Evolutionary conservation across 2,797 vertebrate genomes (phyloP).

Genomic region (Lithobates sylvaticus): DNA sequence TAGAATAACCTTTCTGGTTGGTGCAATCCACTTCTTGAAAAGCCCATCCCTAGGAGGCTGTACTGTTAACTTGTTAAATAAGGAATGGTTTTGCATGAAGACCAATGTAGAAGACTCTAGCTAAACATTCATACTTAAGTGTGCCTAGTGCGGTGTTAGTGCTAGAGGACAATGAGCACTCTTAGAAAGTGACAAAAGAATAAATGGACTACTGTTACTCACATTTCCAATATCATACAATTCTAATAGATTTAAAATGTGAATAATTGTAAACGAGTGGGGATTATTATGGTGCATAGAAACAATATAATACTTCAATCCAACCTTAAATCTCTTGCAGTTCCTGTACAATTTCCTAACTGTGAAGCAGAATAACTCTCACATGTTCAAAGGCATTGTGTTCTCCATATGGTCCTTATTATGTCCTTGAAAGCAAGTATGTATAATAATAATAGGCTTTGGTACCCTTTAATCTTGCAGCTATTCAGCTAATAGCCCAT

Average conservation of each 20-base stretch:
- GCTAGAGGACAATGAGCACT: no score
- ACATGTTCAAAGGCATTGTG: conserved; percentile 32
- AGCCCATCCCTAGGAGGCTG: no score
- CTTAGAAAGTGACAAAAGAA: neutral
- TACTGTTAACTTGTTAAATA: no score
- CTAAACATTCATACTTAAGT: no score
- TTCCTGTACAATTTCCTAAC: neutral
- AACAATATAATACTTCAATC: no score
- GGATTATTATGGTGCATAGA: neutral
- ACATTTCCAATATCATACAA: neutral
- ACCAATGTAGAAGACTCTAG: no score
- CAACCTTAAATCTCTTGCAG: neutral
- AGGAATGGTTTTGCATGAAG: no score
- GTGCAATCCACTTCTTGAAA: no score
- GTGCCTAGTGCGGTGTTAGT: no score
- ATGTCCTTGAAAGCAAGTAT: conserved; percentile 56
- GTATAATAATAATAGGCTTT: conserved; percentile 54
- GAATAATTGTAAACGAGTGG: neutral
- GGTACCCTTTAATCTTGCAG: conserved; percentile 68
- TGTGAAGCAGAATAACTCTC: conserved; percentile 13
- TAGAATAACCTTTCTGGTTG: no score
- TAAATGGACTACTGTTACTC: neutral
- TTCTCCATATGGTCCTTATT: conserved; percentile 34
- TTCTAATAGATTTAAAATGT: neutral
- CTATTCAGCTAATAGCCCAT: conserved; percentile 67